Evolutionary conservation across 2,888 invertebrate species (phyloP), one percentile per base, ranked within the genome.

Genomic region (Adela reaumurella): DNA sequence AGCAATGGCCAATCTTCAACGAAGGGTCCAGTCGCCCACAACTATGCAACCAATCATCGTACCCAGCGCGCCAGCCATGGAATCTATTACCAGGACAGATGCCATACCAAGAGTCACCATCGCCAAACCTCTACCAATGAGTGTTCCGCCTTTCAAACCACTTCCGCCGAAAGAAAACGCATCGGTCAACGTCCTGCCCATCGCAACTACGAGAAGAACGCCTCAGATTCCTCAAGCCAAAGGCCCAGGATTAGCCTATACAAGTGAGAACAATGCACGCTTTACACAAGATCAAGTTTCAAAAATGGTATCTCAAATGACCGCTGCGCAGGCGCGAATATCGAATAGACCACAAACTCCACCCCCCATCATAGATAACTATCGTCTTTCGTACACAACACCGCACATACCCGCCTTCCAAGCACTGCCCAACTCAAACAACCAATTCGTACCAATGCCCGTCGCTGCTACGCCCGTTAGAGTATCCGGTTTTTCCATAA

Each of bases 101-200:
- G 67, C 69, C 16, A 56, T 67, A 18, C 49, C 51, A 3, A 47
- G 51, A 1, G 55, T 69, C 11, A 78, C 83, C 14, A 70, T 83
- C 64, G 83, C 81, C 1, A 80, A 82, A 47, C 81, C 82, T 1
- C 63, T 82, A 57, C 77, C 81, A 2, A 70, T 83, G 68, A 83
- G 83, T 8, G 84, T 92, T 8, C 92, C 92, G 28, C 86, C 90
- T 0, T 92, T 92, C 68, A 88, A 83, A 61, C 92, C 92, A 0
- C 79, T 92, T 54, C 90, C 91, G 43, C 83, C 87, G 2, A 78
- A 78, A 60, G 76, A 78, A 54, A 76, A 77, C 19, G 85, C 83
- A 6, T 63, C 68, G 19, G 77, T 83, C 49, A 70, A 77, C 60
- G 80, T 81, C 19, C 63, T 81, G 45, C 83, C 82, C 16, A 66